A percentile compares a stretch with the other conserved stretches of the same genome.
These are phyloP conservation scores for Cynopterus sphinx DNA, from an alignment of 2,797 vertebrate species.

Conservation along the genomic window DNA sequence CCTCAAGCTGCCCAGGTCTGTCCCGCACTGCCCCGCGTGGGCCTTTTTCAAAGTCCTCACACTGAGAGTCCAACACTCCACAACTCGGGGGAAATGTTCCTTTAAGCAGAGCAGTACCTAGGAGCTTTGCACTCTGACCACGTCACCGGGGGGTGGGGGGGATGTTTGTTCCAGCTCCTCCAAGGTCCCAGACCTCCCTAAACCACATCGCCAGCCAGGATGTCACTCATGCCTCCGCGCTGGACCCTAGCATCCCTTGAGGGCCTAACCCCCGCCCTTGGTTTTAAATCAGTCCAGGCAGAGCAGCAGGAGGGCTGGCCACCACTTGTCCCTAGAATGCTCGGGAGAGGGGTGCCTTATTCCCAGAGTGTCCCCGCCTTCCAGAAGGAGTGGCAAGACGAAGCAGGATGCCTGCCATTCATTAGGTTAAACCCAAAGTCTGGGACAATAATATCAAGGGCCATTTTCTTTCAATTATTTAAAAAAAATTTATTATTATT, in stretches of 20 bases:
- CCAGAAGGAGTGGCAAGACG: background rate
- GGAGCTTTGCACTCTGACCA: background rate
- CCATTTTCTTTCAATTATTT: background rate
- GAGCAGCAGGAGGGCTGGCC: background rate
- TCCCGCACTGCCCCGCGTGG: no score
- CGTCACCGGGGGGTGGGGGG: fast-evolving
- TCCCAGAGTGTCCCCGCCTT: background rate
- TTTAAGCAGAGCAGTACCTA: background rate
- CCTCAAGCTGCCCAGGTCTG: fast-evolving
- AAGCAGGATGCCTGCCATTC: background rate
- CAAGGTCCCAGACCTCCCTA: background rate
- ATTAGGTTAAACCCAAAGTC: background rate
- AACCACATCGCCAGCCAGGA: background rate
- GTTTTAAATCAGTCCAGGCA: background rate
- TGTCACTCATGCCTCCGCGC: no score
- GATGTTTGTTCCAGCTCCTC: no score
- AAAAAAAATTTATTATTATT: no score
- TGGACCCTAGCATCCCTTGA: background rate
- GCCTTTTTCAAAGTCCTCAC: background rate
- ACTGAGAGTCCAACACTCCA: background rate
- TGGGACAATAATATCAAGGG: no score
- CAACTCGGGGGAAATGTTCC: background rate
- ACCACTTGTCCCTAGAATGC: no score
- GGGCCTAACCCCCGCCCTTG: background rate
- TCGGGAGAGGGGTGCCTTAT: fast-evolving